phyloP scores from a whole-genome alignment of 1,140 invertebrate species.

The Mya arenaria region DNA sequence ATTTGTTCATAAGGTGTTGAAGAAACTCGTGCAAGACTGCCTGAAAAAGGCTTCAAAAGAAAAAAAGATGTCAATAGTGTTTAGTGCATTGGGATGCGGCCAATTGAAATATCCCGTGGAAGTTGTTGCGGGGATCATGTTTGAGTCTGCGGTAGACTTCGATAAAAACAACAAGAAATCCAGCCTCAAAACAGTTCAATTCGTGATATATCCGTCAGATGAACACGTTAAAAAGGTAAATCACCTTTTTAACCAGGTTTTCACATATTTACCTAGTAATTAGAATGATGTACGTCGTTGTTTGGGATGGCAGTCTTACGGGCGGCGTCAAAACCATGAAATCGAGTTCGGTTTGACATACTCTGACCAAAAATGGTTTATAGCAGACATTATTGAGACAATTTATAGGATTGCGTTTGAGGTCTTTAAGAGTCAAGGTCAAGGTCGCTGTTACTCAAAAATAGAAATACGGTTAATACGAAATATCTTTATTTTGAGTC shows the following conservation, averaged over 20 bases:
- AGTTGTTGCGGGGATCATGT: constrained; percentile 35
- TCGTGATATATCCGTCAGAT: constrained; percentile 46
- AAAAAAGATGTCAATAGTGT: constrained; percentile 30
- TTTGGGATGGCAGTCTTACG: not conserved
- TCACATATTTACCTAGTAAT: not conserved
- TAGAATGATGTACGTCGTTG: not conserved
- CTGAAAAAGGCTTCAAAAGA: constrained; percentile 16
- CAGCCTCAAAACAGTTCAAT: constrained; percentile 26
- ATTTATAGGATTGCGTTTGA: not conserved
- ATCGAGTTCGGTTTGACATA: not conserved
- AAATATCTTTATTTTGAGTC: too few relatives aligned
- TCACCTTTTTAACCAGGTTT: not conserved
- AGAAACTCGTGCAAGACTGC: constrained; percentile 17
- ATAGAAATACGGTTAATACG: too few relatives aligned
- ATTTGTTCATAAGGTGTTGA: constrained; percentile 16
- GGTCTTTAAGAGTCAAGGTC: too few relatives aligned
- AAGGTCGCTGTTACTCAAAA: too few relatives aligned
- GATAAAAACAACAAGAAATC: constrained; percentile 6
- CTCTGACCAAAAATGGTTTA: too few relatives aligned
- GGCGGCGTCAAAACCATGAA: not conserved
- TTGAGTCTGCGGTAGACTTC: constrained; percentile 8
- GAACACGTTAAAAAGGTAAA: not conserved
- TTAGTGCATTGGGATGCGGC: constrained; percentile 48
- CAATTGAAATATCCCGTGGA: constrained; percentile 39
- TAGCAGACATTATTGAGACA: not conserved